A percentile compares a stretch with the other conserved stretches of the same genome.
These are phyloP conservation scores for Phylloscopus collybita DNA, from an alignment of 2,797 vertebrate species.

Conservation along the genomic window DNA sequence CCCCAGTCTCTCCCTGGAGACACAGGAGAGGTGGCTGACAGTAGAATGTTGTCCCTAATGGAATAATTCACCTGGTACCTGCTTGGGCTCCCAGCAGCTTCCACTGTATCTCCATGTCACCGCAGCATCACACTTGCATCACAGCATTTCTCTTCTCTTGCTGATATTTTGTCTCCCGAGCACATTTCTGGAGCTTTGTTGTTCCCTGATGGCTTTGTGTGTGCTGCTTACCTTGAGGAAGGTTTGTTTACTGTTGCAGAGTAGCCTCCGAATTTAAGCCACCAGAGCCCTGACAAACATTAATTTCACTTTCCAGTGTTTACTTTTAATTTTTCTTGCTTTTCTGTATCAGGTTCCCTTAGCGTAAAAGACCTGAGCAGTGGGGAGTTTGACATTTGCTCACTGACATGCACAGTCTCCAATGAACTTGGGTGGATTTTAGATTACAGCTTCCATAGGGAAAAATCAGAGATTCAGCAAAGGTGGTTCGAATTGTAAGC, in stretches of 20 bases:
- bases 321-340: slow-evolving; percentile 17
- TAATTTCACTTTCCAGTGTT: slow-evolving; percentile 17
- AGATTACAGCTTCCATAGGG: not conserved
- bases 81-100: not conserved
- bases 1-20: not conserved
- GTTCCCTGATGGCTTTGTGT: not conserved
- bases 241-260: slow-evolving; percentile 4
- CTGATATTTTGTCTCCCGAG: not conserved
- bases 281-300: not conserved
- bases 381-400: not conserved
- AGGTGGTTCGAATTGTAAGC: not conserved
- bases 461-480: not conserved
- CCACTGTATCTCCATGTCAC: not conserved
- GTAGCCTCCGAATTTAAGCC: not conserved
- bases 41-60: not conserved
- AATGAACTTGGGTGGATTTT: not conserved
- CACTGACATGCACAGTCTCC: not conserved
- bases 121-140: not conserved
- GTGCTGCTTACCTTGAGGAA: not conserved
- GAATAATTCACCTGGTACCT: not conserved
- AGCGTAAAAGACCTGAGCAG: not conserved
- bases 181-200: not conserved
- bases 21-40: no score
- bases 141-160: not conserved
- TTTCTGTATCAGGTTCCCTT: not conserved